These are phyloP conservation scores for Solea senegalensis DNA, from an alignment of 2,113 vertebrate genomes.

Conservation along the genomic window DNA sequence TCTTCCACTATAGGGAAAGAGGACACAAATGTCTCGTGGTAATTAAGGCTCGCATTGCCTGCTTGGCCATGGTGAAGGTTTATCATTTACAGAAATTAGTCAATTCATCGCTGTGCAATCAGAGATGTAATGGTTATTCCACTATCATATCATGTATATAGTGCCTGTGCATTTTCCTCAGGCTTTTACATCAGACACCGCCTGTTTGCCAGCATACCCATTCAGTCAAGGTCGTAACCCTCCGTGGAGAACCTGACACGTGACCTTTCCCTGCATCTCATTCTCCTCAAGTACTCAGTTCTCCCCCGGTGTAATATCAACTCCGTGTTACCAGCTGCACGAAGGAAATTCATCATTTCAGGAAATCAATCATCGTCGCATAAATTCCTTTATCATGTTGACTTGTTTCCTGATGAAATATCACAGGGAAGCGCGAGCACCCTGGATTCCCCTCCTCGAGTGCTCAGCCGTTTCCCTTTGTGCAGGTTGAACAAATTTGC, in stretches of 20 bases:
- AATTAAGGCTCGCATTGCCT: slow-evolving; percentile 39
- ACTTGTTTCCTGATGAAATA: slow-evolving; percentile 67
- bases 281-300: slow-evolving; percentile 54
- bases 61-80: slow-evolving; percentile 32
- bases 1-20: slow-evolving; percentile 22
- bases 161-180: not conserved
- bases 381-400: slow-evolving; percentile 67
- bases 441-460: slow-evolving; percentile 41
- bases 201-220: slow-evolving; percentile 45
- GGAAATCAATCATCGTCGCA: slow-evolving; percentile 74
- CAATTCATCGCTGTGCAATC: slow-evolving; percentile 31
- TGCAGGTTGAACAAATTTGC: slow-evolving; percentile 54
- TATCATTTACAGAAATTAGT: slow-evolving; percentile 56
- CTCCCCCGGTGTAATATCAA: slow-evolving; percentile 61
- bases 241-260: slow-evolving; percentile 52
- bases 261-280: slow-evolving; percentile 58
- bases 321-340: slow-evolving; percentile 57
- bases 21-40: slow-evolving; percentile 12
- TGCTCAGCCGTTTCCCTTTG: slow-evolving; percentile 25
- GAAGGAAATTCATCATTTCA: slow-evolving; percentile 70
- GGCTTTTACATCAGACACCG: slow-evolving; percentile 19
- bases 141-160: not conserved
- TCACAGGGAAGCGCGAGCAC: slow-evolving; percentile 36
- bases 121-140: slow-evolving; percentile 28
- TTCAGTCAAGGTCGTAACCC: slow-evolving; percentile 55